Evolutionary conservation across 2,797 vertebrate genomes (phyloP), one percentile per base, ranked within the genome.

Genomic region (Phoeniculus purpureus): DNA sequence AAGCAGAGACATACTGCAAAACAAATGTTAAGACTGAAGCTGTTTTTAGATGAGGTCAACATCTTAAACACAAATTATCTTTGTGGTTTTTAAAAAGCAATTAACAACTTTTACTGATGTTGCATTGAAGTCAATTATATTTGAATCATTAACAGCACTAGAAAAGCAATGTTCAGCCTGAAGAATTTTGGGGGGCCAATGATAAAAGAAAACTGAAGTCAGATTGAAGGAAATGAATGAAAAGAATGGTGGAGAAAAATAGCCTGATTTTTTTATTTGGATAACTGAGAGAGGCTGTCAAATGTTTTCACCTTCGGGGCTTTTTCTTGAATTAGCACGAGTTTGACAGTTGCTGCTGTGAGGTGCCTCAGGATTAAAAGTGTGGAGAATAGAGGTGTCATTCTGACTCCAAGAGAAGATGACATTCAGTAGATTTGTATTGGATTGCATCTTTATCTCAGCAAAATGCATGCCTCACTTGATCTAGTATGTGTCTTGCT

Each of bases 341-440:
- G 89, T 90, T 82, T 97, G 96, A 96, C 94, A 97, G 89, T 92
- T 85, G 93, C 93, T 93, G 89, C 95, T 95, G 95, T 90, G 94
- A 82, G 93, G 86, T 90, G 95, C 91, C 94, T 96, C 59, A 93
- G 93, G 93, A 96, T 97, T 96, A 93, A 93, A 95, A 96, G 90
- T 87, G 81, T 83, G 87, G 81, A 94, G 94, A 96, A 96, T 91
- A 93, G 93, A 96, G 88, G 95, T 96, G 92, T 93, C 89, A 90
- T 86, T 89, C 80, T 95, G 93, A 92, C 89, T 97, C 90, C 95
- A 96, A 96, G 91, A 87, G 81, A 95, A 84, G 92, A 96, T 92
- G 95, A 96, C 93, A 86, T 95, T 94, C 80, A 58, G 66, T 96
- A 94, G 92, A 90, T 91, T 79, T 93, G 83, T 82, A 95, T 90